Base-by-base conservation (phyloP, 2,797 vertebrate species). In the Babyrousa celebensis region DNA sequence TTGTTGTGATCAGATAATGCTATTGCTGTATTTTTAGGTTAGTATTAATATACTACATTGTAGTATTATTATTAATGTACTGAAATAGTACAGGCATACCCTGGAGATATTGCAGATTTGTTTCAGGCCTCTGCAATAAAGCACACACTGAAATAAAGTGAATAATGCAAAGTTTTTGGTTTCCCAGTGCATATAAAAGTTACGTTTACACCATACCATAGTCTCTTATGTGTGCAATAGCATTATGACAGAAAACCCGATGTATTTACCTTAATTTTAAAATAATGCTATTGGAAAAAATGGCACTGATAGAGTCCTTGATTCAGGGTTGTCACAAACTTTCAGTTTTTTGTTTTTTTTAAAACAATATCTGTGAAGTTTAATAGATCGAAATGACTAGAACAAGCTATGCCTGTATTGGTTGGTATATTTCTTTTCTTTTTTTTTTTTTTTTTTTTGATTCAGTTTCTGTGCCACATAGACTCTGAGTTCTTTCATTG, bases 401-500 rank as follows among this genome's bases (percentile, higher is more conserved):
- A 56, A 77, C 52, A 77, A 32, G 11, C 10, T 78, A 56, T 78
- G 52, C 75, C 75, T 78, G 27, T 78, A 25, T 67, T 54, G 65
- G 75, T 67, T 54, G 65, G 75, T 23, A 12, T 62, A 75, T 27
- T 29, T 75, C 48, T 63, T 6, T 7, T 48, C 9, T 48, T 48
- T 71, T 84, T 85, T 77, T 21, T 0, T 6, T 1, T 48, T 48
- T 48, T 48, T 71, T 84, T 85, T 77, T 21, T 0, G 15, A 68
- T 43, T 65, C 23, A 83, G 21, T 60, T 88, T 20, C 15, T 85
- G 3, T 5, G 10, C n/a, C 14, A 36, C 2, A 36, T 17, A 82
- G 43, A 89, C 20, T 86, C 91, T 62, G 18, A 77, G n/a, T 87
- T 90, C 7, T 65, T 87, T 60, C 63, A 86, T 92, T 7, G 18